These are phyloP conservation scores for Ctenicera cuprea DNA, from an alignment of 2,888 invertebrate species.

Conservation along the genomic window DNA sequence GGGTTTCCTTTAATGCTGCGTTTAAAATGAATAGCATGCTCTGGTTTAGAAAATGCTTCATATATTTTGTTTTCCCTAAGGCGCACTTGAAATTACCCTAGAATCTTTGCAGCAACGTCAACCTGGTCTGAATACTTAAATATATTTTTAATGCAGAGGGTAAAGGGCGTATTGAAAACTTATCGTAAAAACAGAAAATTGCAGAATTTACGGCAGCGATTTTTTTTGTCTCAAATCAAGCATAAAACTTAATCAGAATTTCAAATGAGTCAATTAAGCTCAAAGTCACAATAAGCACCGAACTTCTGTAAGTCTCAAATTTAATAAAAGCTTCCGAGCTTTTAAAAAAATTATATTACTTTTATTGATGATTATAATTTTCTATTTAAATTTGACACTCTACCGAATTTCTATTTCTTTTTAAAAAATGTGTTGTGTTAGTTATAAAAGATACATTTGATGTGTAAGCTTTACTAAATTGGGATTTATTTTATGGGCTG, in stretches of 20 bases:
- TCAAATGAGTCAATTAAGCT: background rate
- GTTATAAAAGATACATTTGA: too few species aligned
- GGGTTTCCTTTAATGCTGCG: background rate
- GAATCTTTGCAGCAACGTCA: constrained; percentile 1
- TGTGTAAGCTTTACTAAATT: too few species aligned
- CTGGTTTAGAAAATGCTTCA: constrained; percentile 1
- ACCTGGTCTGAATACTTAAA: constrained; percentile 11
- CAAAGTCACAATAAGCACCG: background rate
- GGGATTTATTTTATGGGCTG: too few species aligned
- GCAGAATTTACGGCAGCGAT: too few species aligned
- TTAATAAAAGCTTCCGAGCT: too few species aligned
- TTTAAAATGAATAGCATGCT: background rate
- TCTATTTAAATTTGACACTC: too few species aligned
- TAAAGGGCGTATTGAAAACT: background rate
- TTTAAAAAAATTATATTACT: too few species aligned
- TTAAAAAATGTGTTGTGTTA: too few species aligned
- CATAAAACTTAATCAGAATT: background rate
- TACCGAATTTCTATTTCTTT: too few species aligned
- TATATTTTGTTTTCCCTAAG: constrained; percentile 21
- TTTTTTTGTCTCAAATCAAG: background rate
- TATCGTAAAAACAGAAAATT: background rate
- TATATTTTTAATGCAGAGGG: background rate
- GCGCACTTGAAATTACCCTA: constrained; percentile 9
- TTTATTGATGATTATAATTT: too few species aligned
- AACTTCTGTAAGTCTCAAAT: too few species aligned